Conservation (phyloP, 2,888 invertebrate genomes). For the Acronicta alni region DNA sequence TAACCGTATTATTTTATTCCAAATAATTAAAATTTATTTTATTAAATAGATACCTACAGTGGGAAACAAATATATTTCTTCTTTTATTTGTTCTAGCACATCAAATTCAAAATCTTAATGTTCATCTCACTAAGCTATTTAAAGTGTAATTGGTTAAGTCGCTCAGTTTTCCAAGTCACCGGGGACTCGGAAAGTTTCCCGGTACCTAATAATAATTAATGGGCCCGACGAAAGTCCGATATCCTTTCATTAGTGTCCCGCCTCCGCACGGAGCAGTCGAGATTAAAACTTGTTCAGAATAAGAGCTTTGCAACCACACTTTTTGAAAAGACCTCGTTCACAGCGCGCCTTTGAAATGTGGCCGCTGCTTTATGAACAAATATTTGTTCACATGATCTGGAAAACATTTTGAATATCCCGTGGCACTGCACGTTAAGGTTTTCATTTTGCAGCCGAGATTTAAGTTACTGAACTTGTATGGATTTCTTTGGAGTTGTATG, state of each 20-base stretch:
- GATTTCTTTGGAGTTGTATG: neutral
- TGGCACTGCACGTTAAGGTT: slow-evolving; percentile 15
- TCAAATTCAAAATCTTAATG: slow-evolving; percentile 62
- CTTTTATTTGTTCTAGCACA: neutral
- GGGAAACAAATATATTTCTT: neutral
- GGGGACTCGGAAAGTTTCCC: slow-evolving; percentile 78
- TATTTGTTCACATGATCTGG: slow-evolving; percentile 60
- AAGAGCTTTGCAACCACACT: slow-evolving; percentile 71
- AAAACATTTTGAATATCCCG: slow-evolving; percentile 43
- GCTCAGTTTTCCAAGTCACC: slow-evolving; percentile 84
- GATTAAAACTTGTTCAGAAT: slow-evolving; percentile 86
- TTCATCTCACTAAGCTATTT: slow-evolving; percentile 67
- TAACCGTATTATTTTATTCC: too few species aligned
- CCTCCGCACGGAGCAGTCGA: slow-evolving; percentile 73
- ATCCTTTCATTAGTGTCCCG: slow-evolving; percentile 88
- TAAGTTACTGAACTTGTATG: neutral
- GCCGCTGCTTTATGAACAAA: slow-evolving; percentile 65
- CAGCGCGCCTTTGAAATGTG: slow-evolving; percentile 74
- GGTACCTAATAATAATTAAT: slow-evolving; percentile 88
- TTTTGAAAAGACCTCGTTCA: slow-evolving; percentile 73
- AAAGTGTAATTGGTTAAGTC: slow-evolving; percentile 80
- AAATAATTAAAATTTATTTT: too few species aligned
- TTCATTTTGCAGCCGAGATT: slow-evolving; percentile 19
- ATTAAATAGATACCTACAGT: too few species aligned
- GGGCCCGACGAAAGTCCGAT: slow-evolving; percentile 85